Evolutionary conservation across 1,140 invertebrate genomes (phyloP), one percentile per base, ranked within the genome.

Genomic region (Heliconius hermathena): DNA sequence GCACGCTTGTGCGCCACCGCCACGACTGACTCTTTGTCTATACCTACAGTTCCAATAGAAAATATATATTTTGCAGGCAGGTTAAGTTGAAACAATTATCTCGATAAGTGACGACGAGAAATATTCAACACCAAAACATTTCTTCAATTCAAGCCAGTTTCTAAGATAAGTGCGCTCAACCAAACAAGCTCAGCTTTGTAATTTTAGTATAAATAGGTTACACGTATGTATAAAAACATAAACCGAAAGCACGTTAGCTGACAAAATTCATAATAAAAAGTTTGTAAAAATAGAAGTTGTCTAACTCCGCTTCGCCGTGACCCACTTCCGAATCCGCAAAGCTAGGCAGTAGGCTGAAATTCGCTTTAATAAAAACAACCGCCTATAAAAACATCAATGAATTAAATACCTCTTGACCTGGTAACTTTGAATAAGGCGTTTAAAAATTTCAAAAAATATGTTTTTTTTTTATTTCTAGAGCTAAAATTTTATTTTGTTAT

Each of bases 311-410:
- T 66, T 78, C 54, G 54, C 71, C 60, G 71, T 78, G 77, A 78
- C 77, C 77, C 36, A 78, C 66, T 74, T 78, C 54, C 33, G 66
- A 49, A 73, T 73, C 36, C 70, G 77, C 60, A 26, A 78, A 78
- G 73, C 77, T 52, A 52, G 49, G 49, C 49, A 52, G 18, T 78
- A 73, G 77, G 77, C 71, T 33, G 73, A 78, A 73, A 73, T 54
- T n/a, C 77, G 60, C 77, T 73, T 60, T 46, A 6, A 36, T 46
- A 57, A 78, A 73, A 49, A 72, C 52, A 78, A 38, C 54, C 71
- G 22, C 41, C 18, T 73, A 73, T 73, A 41, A 66, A 78, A 60
- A 73, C 71, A 54, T 78, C 52, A 52, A 78, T 73, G 54, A 73
- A 20, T n/a, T 73, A 73, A 78, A 78, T 66, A 38, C 18, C n/a